These are phyloP conservation scores for Capitulum mitella DNA, from an alignment of 2,888 invertebrate species.

Conservation along the genomic window DNA sequence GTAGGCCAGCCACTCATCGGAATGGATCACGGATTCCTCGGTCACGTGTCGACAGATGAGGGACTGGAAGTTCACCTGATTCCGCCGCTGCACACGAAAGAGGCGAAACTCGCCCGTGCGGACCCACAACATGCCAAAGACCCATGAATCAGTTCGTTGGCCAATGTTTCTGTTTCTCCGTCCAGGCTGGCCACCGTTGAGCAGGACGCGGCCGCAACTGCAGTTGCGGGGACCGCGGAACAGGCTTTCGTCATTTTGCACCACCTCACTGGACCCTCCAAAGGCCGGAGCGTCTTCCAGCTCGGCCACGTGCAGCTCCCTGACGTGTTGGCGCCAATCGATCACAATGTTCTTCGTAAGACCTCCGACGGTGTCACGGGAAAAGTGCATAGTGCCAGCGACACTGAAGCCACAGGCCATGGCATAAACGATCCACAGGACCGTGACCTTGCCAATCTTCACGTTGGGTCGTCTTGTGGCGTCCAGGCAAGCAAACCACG, in stretches of 20 bases:
- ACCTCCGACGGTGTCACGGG: background rate
- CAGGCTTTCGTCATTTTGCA: background rate
- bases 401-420: background rate
- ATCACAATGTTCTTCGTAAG: background rate
- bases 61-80: background rate
- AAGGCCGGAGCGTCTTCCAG: background rate
- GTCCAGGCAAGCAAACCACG: background rate
- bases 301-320: background rate
- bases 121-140: background rate
- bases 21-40: background rate
- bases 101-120: background rate
- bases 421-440: background rate
- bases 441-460: background rate
- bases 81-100: background rate
- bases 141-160: background rate
- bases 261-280: background rate
- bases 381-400: background rate
- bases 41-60: background rate
- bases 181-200: no score
- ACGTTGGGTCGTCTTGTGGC: background rate
- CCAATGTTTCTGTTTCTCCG: background rate
- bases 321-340: background rate
- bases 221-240: background rate
- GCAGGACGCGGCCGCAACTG: background rate
- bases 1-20: background rate